Percentiles rank a stretch among this genome's conserved stretches.
These are phyloP conservation scores for Dendrolimus kikuchii DNA, from an alignment of 1,140 invertebrate genomes.

Conservation along the genomic window DNA sequence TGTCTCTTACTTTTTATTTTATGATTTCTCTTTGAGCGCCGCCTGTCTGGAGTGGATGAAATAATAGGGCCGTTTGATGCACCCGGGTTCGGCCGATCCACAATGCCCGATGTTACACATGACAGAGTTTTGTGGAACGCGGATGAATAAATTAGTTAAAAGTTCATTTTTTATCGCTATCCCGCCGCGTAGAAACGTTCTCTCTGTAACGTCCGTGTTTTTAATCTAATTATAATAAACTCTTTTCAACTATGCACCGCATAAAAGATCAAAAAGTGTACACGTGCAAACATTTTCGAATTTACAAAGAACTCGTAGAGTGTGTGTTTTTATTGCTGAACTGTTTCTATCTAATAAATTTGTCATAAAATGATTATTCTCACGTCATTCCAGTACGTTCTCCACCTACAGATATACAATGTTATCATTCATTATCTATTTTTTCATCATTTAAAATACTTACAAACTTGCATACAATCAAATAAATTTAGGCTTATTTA, in stretches of 20 bases:
- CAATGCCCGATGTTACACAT: conserved; percentile 16
- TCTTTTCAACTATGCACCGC: conserved; percentile 3
- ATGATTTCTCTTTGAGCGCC: conserved; percentile 50
- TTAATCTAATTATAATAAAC: conserved; percentile 15
- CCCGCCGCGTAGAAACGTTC: conserved; percentile 10
- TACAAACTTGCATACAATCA: too few species aligned
- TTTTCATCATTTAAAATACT: too few species aligned
- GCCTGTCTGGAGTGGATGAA: conserved; percentile 58
- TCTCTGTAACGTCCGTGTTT: conserved; percentile 10
- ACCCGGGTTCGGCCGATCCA: conserved; percentile 7
- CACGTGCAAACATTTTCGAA: neutral
- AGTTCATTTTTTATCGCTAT: conserved; percentile 14
- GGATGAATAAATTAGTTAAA: conserved; percentile 28
- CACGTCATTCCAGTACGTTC: too few species aligned
- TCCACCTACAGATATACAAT: too few species aligned
- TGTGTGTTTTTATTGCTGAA: too few species aligned
- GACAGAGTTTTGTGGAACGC: conserved; percentile 17
- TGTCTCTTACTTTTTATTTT: conserved; percentile 47
- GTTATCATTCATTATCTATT: too few species aligned
- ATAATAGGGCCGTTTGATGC: conserved; percentile 30
- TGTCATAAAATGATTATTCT: too few species aligned
- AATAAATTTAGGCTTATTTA: too few species aligned
- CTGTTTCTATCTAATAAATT: too few species aligned
- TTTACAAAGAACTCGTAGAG: too few species aligned
- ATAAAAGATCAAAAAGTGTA: conserved; percentile 13